Evolutionary conservation across 2,113 vertebrate genomes (phyloP).

Genomic region (Acrocephalus kingi): DNA sequence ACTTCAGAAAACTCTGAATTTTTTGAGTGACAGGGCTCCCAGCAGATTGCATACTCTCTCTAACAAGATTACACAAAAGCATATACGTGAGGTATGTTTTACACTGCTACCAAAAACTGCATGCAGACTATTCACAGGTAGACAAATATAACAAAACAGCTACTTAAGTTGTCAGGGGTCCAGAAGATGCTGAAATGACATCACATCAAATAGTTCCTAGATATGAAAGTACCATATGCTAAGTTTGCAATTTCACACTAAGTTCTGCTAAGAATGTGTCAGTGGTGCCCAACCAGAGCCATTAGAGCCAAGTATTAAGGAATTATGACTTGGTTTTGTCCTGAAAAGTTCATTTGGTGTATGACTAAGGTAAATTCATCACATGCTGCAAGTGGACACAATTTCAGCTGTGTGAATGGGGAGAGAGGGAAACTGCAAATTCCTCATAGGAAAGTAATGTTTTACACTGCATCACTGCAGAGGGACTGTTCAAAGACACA

Average conservation of each 20-base stretch:
- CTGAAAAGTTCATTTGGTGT: background rate
- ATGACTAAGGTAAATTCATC: background rate
- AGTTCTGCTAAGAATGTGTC: background rate
- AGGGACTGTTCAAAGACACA: background rate
- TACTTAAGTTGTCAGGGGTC: background rate
- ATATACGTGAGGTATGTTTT: background rate
- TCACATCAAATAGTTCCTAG: background rate
- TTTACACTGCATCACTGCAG: background rate
- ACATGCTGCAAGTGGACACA: background rate
- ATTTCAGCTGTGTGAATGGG: background rate
- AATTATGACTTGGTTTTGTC: background rate
- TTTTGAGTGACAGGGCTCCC: background rate
- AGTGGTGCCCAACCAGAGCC: background rate
- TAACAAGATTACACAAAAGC: background rate
- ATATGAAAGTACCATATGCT: background rate
- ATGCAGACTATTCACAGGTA: background rate
- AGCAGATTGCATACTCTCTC: background rate
- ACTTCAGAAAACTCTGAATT: background rate
- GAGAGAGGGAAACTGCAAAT: background rate
- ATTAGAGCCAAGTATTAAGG: background rate
- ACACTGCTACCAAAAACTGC: background rate
- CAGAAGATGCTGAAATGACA: background rate
- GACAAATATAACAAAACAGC: background rate
- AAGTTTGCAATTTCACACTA: background rate
- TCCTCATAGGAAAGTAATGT: background rate